These are phyloP conservation scores for Phasianus colchicus DNA, from an alignment of 2,113 vertebrate species.

Conservation along the genomic window DNA sequence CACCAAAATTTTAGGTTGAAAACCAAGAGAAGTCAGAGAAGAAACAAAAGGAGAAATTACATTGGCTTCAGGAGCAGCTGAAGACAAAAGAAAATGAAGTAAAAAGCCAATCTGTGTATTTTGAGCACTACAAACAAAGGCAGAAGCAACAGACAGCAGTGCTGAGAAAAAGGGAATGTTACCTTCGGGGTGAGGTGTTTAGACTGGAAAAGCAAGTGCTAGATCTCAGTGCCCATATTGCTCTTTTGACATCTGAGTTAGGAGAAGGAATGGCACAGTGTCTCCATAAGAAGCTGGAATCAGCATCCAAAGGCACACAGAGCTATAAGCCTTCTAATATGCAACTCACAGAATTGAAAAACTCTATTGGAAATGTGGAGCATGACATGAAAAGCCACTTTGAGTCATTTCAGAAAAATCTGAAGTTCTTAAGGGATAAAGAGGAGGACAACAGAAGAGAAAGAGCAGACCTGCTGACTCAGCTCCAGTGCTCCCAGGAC, in stretches of 20 bases:
- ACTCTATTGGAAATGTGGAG: constrained; percentile 17
- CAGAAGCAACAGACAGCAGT: constrained; percentile 79
- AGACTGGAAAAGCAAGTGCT: constrained; percentile 80
- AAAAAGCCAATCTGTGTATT: constrained; percentile 82
- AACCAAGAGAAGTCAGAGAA: constrained; percentile 77
- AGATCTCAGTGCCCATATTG: constrained; percentile 67
- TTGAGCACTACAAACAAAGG: constrained; percentile 82
- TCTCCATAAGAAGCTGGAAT: constrained; percentile 28
- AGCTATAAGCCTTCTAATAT: neutral
- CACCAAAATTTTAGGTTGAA: constrained; percentile 70
- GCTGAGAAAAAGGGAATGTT: constrained; percentile 76
- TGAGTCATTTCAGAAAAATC: constrained; percentile 67
- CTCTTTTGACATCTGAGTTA: constrained; percentile 52
- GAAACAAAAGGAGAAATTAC: constrained; percentile 76
- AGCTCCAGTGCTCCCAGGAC: constrained; percentile 76
- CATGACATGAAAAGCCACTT: constrained; percentile 60
- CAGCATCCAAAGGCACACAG: neutral
- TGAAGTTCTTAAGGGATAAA: constrained; percentile 72
- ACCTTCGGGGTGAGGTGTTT: constrained; percentile 77
- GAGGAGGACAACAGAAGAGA: constrained; percentile 69
- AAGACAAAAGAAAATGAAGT: constrained; percentile 83
- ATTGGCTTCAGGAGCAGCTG: constrained; percentile 80
- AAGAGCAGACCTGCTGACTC: constrained; percentile 53
- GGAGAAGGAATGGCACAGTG: neutral
- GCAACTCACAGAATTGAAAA: constrained; percentile 16